A percentile compares a stretch with the other conserved stretches of the same genome.
Evolutionary conservation across 2,797 vertebrate species (phyloP).

Genomic region (Chlorospingus flavigularis): DNA sequence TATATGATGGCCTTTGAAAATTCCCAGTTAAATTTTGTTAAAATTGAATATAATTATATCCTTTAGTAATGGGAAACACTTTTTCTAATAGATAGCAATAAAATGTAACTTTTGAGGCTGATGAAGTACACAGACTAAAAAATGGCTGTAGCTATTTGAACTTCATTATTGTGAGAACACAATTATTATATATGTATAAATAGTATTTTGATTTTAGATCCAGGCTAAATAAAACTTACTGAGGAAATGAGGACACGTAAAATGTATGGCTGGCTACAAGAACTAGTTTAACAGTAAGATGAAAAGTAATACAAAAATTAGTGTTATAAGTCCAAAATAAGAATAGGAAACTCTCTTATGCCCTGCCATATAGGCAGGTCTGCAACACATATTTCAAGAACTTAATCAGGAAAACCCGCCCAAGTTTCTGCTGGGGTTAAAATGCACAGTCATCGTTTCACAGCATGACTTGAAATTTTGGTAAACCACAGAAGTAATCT

Average conservation of each 20-base stretch:
- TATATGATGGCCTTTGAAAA: not conserved
- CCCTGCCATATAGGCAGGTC: not conserved
- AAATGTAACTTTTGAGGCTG: not conserved
- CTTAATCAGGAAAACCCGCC: not conserved
- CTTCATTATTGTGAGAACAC: not conserved
- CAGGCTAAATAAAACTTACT: not conserved
- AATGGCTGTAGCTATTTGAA: slow-evolving; percentile 31
- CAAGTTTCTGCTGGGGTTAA: not conserved
- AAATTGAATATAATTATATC: slow-evolving; percentile 33
- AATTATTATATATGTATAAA: not conserved
- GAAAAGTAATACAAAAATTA: not conserved
- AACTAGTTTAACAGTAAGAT: not conserved
- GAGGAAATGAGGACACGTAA: not conserved
- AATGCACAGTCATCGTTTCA: not conserved
- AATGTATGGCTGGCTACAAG: not conserved
- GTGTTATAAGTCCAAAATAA: not conserved
- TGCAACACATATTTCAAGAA: not conserved
- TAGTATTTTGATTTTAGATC: not conserved
- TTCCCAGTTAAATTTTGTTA: slow-evolving; percentile 15
- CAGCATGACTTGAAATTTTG: not conserved
- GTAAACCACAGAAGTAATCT: not conserved
- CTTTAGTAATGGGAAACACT: slow-evolving; percentile 17
- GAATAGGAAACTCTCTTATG: not conserved
- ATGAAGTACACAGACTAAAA: slow-evolving; percentile 27
- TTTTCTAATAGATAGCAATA: slow-evolving; percentile 18